Conservation (phyloP, 1,140 invertebrate species). For the Drosophila pachea region DNA sequence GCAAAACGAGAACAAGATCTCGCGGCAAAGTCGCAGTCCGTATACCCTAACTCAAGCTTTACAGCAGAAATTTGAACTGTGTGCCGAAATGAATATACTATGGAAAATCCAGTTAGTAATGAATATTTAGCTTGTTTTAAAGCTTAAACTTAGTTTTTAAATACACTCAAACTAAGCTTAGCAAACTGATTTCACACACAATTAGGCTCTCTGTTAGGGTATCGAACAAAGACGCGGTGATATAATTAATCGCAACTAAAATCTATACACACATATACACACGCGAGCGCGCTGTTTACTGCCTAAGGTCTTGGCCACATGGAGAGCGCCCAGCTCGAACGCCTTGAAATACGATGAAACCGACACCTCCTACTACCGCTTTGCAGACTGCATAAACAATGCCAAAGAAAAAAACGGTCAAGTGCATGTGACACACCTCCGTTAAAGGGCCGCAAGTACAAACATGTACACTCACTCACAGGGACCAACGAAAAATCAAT, state of each 20-base stretch:
- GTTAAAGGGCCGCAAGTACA: slow-evolving; percentile 13
- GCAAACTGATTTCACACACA: neutral
- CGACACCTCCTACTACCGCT: neutral
- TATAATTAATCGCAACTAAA: slow-evolving; percentile 6
- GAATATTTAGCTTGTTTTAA: too few species aligned
- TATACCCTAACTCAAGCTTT: slow-evolving; percentile 1
- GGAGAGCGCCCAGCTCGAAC: slow-evolving; percentile 5
- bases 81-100: too few species aligned
- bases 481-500: slow-evolving; percentile 59
- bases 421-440: slow-evolving; percentile 48
- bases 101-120: too few species aligned
- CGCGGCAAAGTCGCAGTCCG: neutral
- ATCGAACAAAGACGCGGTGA: neutral
- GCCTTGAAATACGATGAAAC: neutral
- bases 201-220: slow-evolving; percentile 8
- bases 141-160: too few species aligned
- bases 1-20: neutral
- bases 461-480: neutral
- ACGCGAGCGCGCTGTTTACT: neutral
- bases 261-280: slow-evolving; percentile 1
- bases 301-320: slow-evolving; percentile 10
- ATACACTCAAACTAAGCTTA: neutral
- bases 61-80: too few species aligned
- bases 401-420: slow-evolving; percentile 40
- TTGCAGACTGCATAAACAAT: slow-evolving; percentile 14